Evolutionary conservation across 2,797 vertebrate genomes (phyloP).

Genomic region (Graptemys geographica): DNA sequence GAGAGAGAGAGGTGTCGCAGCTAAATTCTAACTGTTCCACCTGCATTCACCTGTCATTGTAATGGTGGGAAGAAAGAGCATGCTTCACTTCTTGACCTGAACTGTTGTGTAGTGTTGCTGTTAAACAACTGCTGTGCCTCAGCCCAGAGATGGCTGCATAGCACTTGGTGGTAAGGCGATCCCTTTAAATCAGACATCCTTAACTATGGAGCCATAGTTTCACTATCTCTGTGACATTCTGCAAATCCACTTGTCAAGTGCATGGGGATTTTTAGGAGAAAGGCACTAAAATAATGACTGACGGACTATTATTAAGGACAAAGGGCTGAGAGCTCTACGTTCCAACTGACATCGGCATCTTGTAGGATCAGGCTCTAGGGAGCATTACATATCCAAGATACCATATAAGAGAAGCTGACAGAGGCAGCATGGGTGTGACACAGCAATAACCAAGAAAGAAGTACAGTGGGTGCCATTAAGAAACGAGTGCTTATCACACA

Average conservation of each 20-base stretch:
- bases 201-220: not conserved
- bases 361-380: not conserved
- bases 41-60: not conserved
- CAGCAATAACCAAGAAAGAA: not conserved
- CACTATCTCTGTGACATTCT: not conserved
- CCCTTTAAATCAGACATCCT: not conserved
- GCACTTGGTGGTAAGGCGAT: not conserved
- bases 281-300: not conserved
- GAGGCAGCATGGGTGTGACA: not conserved
- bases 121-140: not conserved
- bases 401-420: not conserved
- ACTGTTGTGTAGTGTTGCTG: not conserved
- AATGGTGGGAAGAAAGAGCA: not conserved
- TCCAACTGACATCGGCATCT: not conserved
- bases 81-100: not conserved
- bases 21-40: not conserved
- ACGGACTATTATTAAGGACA: not conserved
- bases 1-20: not conserved
- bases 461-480: not conserved
- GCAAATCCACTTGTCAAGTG: not conserved
- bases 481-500: not conserved
- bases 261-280: not conserved
- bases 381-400: not conserved
- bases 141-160: accelerated
- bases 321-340: not conserved